Base-by-base conservation (phyloP, 2,797 vertebrate species). In the Enteromius afrohamiltoni region DNA sequence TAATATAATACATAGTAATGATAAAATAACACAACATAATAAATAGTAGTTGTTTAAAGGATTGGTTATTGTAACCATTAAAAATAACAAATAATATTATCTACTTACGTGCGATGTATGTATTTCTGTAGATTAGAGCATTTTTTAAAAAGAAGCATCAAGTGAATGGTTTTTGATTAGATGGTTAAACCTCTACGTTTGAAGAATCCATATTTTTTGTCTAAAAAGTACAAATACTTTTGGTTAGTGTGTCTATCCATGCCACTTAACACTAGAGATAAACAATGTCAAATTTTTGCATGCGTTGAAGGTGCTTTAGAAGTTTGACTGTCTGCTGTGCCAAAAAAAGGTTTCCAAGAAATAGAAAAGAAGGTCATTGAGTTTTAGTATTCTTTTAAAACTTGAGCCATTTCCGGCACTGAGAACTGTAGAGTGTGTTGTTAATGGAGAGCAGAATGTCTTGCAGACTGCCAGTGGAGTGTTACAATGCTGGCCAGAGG, bases 381-480 rank as follows among this genome's bases (percentile, higher is more conserved):
- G 77, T 53, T 79, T 67, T 34, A 68, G 55, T 68, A 6, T 53
- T 68, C 64, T 53, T 29, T 21, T 31, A 26, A 51, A 5, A 23
- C 64, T 37, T 11, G 17, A 80, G 78, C 49, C 78, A 21, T 69
- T 80, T 80, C 65, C 37, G 78, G n/a, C 13, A 13, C 10, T 21
- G 49, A 58, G 34, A 80, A 58, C 9, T 53, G n/a, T 58, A n/a
- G 67, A 29, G 51, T 42, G 64, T 70, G 37, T 70, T 69, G 23
- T 58, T 80, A 58, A 70, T 26, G 42, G 67, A 47, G 53, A 40
- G 62, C 17, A 49, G 40, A 29, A 82, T 0, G n/a, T 65, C 80
- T 65, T 53, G 29, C n/a, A 40, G n/a, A 7, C 58, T 53, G 31
- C 29, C 16, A 65, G 31, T 65, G 76, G 58, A 65, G 60, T 10